Base-by-base conservation (phyloP, 1,140 invertebrate genomes). In the Uloborus diversus region DNA sequence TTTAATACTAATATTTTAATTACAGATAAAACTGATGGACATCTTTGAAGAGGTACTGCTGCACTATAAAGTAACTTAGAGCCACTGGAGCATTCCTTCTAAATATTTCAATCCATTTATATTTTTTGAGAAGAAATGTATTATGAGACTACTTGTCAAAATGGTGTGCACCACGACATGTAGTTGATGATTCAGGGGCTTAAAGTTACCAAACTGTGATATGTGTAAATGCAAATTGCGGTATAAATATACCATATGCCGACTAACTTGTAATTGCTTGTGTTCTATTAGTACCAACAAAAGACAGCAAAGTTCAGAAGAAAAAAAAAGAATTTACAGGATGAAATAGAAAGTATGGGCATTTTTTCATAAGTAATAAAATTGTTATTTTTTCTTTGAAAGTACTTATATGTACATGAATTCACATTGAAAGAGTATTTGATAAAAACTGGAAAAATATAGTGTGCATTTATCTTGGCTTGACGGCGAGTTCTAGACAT, bases 141-240 rank as follows among this genome's bases (percentile, higher is more conserved):
- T 49, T 49, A 73, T 73, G 70, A 73, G 11, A 25, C 70, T 23
- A 17, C 32, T 25, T 28, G 53, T 73, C n/a, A 23, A 73, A 73
- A 73, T 73, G 70, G 69, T 1, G 11, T 4, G 49, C 9, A 33
- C 70, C 70, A 73, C 32, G 70, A 73, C 35, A 62, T 30, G 32
- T 25, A 62, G 70, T 73, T 47, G 70, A 73, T 73, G 57, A 73
- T 9, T 25, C 33, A 42, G 9, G 33, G n/a, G 25, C 33, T 17
- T 27, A n/a, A 32, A 49, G 57, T 23, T n/a, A 53, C 4, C 28
- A 56, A 57, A 25, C 2, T 53, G n/a, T 69, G 53, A 56, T 56
- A 49, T 56, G 20, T 47, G 28, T 4, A 23, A 42, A 33, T 37
- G 37, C 7, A 9, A 9, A 42, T 42, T 42, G n/a, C n/a, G n/a